Base-by-base conservation (phyloP, 2,888 invertebrate species). In the Caenorhabditis sinica region DNA sequence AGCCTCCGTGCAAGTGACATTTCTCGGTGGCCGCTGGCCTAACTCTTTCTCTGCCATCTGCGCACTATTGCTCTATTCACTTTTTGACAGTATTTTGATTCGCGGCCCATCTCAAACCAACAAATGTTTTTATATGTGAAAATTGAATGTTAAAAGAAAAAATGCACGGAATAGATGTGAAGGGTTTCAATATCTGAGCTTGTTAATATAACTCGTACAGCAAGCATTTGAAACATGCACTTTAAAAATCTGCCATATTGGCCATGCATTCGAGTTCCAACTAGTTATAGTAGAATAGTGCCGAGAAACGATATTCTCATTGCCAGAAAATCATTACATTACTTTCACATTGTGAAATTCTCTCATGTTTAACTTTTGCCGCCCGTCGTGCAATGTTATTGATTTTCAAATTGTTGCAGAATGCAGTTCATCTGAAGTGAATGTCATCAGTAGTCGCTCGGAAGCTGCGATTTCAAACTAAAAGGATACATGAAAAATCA, bases 21-120 rank as follows among this genome's bases (percentile, higher is more conserved):
- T 51, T 6, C n/a, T n/a, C 11, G 56, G 56, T 36, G 69, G 61
- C 69, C 77, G 77, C 61, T 17, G 69, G 69, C 61, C 77, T 51
- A 69, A 20, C 40, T 69, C 51, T 63, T n/a, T 40, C 20, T 33
- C 76, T 36, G 13, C 77, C 69, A 49, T 17, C 43, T 20, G 33
- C 51, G 45, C 53, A 53, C 30, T 56, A 33, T 33, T 79, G 77
- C 83, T 73, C 74, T 68, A 74, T 53, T 56, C 51, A 60, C 28
- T 43, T 17, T 23, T 65, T 36, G 53, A 79, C 71, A 79, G 79
- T 80, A 79, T 75, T 80, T 83, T 71, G 79, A 83, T 80, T 53
- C 65, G 74, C 83, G 74, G 40, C 28, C 51, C 63, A 58, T 74
- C 65, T 65, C 60, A 71, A 53, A 71, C 63, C 79, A 49, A 58